Evolutionary conservation across 2,797 vertebrate genomes (phyloP).

Genomic region (Macroramphosus scolopax): DNA sequence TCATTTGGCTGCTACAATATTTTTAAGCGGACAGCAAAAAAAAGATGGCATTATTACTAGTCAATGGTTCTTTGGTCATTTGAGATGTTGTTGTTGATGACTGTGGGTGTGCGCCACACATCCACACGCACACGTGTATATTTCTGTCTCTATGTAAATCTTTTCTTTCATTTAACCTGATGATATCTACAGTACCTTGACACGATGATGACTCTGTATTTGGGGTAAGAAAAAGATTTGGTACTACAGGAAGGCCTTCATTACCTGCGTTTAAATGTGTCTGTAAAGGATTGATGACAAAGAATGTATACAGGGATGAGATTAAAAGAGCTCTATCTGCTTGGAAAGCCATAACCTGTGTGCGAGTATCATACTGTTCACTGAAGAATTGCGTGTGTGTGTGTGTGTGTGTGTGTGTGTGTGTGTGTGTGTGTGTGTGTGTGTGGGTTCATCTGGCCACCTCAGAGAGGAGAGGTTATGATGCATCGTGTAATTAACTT

Average conservation of each 20-base stretch:
- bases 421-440: constrained; percentile 1
- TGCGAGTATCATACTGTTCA: constrained; percentile 29
- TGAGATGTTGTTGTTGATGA: constrained; percentile 66
- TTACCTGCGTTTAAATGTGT: constrained; percentile 69
- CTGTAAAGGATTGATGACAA: constrained; percentile 68
- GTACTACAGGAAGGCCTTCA: constrained; percentile 59
- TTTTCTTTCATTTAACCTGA: constrained; percentile 62
- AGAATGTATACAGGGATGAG: constrained; percentile 71
- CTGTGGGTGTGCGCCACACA: constrained; percentile 55
- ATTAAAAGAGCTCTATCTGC: constrained; percentile 72
- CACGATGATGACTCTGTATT: constrained; percentile 45
- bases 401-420: too few species aligned
- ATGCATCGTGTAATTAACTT: too few species aligned
- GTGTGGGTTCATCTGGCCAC: too few species aligned
- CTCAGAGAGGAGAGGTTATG: too few species aligned
- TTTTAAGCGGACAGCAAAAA: constrained; percentile 45
- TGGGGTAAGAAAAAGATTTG: constrained; percentile 20
- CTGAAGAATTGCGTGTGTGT: too few species aligned
- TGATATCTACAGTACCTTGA: constrained; percentile 59
- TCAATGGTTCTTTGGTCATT: constrained; percentile 61
- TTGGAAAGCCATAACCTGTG: constrained; percentile 72
- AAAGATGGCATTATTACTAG: constrained; percentile 27
- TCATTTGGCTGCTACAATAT: constrained; percentile 60
- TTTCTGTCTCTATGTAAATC: constrained; percentile 75
- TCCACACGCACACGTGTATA: constrained; percentile 74